These are phyloP conservation scores for Zosterops japonicus DNA, from an alignment of 2,113 vertebrate species.

Conservation along the genomic window DNA sequence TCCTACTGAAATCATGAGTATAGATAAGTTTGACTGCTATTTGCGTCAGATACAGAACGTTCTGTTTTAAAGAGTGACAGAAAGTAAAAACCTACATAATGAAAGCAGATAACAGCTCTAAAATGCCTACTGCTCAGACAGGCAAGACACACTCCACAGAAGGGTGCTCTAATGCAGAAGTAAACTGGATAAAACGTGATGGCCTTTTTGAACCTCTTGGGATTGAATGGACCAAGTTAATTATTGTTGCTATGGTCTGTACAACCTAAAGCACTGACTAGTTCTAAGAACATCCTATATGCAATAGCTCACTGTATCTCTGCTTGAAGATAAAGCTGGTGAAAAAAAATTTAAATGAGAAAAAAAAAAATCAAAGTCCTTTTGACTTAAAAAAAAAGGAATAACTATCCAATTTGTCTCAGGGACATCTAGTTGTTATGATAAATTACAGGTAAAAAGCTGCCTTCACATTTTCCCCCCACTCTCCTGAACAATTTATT, in stretches of 20 bases:
- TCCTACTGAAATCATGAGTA: not conserved
- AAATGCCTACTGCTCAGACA: not conserved
- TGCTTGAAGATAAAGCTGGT: not conserved
- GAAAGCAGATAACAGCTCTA: not conserved
- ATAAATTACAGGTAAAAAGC: not conserved
- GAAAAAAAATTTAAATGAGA: not conserved
- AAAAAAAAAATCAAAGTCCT: not conserved
- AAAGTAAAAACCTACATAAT: not conserved
- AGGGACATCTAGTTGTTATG: not conserved
- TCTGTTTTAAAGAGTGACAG: not conserved
- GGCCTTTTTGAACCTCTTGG: not conserved
- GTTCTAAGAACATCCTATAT: not conserved
- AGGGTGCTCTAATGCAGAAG: not conserved
- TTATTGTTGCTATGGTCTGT: not conserved
- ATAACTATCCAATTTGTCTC: not conserved
- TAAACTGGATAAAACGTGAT: not conserved
- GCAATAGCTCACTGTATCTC: not conserved
- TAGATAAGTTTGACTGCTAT: not conserved
- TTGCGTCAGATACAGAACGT: not conserved
- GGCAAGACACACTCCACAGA: not conserved
- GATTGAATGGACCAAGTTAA: not conserved
- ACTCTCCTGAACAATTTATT: not conserved
- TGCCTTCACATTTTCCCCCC: not conserved
- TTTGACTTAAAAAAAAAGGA: not conserved
- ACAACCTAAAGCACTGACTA: not conserved